phyloP scores from a whole-genome alignment of 2,888 invertebrate species.

The Cheilosia urbana region DNA sequence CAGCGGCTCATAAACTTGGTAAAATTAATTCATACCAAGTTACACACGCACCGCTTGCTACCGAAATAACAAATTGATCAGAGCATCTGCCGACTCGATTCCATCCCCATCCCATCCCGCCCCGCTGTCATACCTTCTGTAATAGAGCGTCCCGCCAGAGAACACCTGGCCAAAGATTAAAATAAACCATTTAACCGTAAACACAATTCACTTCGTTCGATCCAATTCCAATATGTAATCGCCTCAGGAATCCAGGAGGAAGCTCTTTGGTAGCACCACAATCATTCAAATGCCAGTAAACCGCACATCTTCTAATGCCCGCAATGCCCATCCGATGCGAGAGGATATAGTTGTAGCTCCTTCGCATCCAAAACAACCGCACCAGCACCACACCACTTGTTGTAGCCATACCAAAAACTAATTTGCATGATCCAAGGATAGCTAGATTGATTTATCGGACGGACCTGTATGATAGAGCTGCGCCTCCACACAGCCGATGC shows the following conservation, averaged over 20 bases:
- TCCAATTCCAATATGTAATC: conserved; percentile 75
- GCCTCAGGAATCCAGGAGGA: conserved; percentile 73
- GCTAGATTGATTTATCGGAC: conserved; percentile 73
- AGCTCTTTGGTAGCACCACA: conserved; percentile 62
- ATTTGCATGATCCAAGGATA: conserved; percentile 75
- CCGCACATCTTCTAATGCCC: conserved; percentile 70
- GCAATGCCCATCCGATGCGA: not conserved
- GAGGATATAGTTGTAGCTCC: not conserved
- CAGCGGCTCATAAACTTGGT: conserved; percentile 63
- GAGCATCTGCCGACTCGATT: conserved; percentile 16
- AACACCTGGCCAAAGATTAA: conserved; percentile 75
- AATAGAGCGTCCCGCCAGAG: conserved; percentile 31
- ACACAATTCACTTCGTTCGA: conserved; percentile 73
- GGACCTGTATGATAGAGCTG: conserved; percentile 66
- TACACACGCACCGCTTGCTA: conserved; percentile 28
- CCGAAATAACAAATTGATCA: conserved; percentile 62
- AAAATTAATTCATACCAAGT: conserved; percentile 50
- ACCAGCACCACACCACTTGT: conserved; percentile 2
- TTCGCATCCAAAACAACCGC: conserved; percentile 21
- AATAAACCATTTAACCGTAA: conserved; percentile 76
- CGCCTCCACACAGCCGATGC: not conserved
- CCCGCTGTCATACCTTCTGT: not conserved
- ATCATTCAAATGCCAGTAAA: conserved; percentile 68
- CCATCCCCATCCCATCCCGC: not conserved
- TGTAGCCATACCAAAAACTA: conserved; percentile 68